These are phyloP conservation scores for Haliaeetus leucogaster DNA, from an alignment of 2,113 vertebrate species.

Conservation along the genomic window DNA sequence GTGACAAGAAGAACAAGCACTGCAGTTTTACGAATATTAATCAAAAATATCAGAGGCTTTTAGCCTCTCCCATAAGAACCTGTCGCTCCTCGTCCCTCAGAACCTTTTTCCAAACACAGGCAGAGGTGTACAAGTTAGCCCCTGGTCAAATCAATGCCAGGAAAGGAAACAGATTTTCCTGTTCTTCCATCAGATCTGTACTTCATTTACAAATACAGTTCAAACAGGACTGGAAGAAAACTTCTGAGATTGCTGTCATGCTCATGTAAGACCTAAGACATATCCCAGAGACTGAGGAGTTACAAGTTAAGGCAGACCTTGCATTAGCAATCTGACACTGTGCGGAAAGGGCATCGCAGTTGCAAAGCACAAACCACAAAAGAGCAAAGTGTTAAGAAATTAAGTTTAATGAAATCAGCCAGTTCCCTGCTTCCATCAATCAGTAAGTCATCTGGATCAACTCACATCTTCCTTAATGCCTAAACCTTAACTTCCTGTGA, in stretches of 20 bases:
- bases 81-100: not conserved
- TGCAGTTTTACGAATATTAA: not conserved
- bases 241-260: not conserved
- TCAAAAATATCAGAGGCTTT: not conserved
- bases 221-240: not conserved
- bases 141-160: not conserved
- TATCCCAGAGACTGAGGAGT: not conserved
- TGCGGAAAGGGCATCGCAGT: accelerated
- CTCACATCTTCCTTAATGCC: not conserved
- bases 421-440: not conserved
- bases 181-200: not conserved
- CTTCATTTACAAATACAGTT: not conserved
- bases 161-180: not conserved
- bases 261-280: not conserved
- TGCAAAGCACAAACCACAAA: not conserved
- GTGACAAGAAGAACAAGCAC: not conserved
- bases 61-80: not conserved
- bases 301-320: accelerated
- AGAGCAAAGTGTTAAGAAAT: not conserved
- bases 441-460: not conserved
- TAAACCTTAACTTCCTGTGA: not conserved
- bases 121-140: not conserved
- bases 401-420: not conserved
- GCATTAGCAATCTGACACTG: not conserved
- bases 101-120: not conserved